Evolutionary conservation across 1,140 invertebrate genomes (phyloP), one percentile per base, ranked within the genome.

Genomic region (Euura saliciscinereae): DNA sequence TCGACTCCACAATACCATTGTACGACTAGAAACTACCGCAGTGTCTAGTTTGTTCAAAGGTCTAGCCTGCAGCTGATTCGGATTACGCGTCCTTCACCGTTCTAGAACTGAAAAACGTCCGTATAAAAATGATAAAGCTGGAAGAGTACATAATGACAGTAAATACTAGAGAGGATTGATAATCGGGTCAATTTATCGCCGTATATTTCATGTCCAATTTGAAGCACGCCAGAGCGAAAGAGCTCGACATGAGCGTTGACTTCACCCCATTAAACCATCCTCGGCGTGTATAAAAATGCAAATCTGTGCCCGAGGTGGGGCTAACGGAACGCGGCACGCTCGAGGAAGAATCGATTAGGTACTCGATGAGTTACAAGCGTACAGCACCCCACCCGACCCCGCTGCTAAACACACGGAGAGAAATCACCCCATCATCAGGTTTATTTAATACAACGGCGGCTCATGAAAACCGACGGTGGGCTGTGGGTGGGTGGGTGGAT

Each of bases 61-160:
- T 83, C 78, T 81, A 80, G 77, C 74, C 70, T 82, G 80, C 82
- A 85, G 83, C 82, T 85, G 83, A 85, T 84, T 83, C 28, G 82
- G 80, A 82, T 82, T 84, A 28, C 28, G 28, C 28, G 28, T 28
- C 1, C 28, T 28, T 28, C 1, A 1, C 28, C 28, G 28, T 28
- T 28, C 28, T 28, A 28, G 28, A 28, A 28, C 28, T 0, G 28
- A 1, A 28, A 28, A 28, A 28, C 28, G 28, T 28, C 28, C 28
- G 28, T 28, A 28, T 28, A 28, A 28, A 28, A 28, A 28, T 28
- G 28, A 28, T 28, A 28, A 28, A 28, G 28, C 28, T 28, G 28
- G 28, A 28, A 28, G 28, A 28, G 28, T 28, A 28, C 28, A 28
- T 28, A 28, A 28, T 28, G 28, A 28, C 28, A 28, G 1, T 28